phyloP scores from a whole-genome alignment of 2,888 invertebrate genomes.

The Agapetus fuscipes region DNA sequence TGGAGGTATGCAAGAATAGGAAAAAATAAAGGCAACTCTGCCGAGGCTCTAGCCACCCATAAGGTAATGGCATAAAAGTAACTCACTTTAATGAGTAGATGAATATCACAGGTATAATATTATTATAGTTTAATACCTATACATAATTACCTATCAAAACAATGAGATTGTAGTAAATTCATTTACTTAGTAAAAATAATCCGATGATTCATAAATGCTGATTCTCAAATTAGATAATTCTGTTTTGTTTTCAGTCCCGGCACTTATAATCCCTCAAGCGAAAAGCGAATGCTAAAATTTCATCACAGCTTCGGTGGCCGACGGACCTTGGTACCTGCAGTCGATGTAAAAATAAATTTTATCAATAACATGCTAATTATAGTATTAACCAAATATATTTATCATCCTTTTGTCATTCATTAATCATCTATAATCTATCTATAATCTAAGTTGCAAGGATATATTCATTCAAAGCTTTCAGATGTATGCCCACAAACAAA shows the following conservation, averaged over 20 bases:
- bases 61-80: too few relatives aligned
- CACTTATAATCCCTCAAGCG: slow-evolving; percentile 34
- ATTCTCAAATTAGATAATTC: not conserved
- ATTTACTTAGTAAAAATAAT: not conserved
- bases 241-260: slow-evolving; percentile 30
- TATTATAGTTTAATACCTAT: too few relatives aligned
- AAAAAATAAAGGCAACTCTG: too few relatives aligned
- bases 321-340: slow-evolving; percentile 25
- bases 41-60: too few relatives aligned
- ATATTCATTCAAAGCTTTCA: too few relatives aligned
- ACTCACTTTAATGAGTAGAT: too few relatives aligned
- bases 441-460: too few relatives aligned
- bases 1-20: too few relatives aligned
- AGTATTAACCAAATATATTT: not conserved
- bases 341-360: slow-evolving; percentile 28
- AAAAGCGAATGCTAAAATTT: slow-evolving; percentile 35
- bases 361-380: not conserved
- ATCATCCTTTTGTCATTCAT: not conserved
- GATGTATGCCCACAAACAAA: too few relatives aligned
- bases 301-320: slow-evolving; percentile 34
- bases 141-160: too few relatives aligned
- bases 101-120: too few relatives aligned
- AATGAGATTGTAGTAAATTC: too few relatives aligned
- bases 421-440: not conserved
- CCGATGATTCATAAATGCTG: not conserved